These are phyloP conservation scores for Halcyon senegalensis DNA, from an alignment of 2,113 vertebrate genomes.

Conservation along the genomic window DNA sequence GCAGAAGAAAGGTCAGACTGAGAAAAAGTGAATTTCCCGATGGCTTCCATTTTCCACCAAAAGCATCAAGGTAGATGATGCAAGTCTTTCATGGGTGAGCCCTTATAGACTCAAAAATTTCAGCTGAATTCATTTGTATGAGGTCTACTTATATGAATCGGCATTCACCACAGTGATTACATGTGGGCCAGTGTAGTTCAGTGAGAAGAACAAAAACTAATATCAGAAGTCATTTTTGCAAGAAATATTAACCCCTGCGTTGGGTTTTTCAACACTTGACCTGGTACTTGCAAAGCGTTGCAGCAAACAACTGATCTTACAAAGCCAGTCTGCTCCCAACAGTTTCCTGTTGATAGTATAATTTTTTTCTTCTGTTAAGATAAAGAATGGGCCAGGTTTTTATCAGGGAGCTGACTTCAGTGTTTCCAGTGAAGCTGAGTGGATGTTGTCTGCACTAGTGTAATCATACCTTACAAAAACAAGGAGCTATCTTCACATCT, in stretches of 20 bases:
- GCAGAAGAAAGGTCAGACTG: neutral
- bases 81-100: neutral
- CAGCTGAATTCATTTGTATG: neutral
- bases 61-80: neutral
- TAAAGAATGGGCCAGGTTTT: slow-evolving; percentile 63
- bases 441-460: slow-evolving; percentile 67
- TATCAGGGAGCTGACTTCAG: slow-evolving; percentile 56
- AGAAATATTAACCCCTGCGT: neutral
- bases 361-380: slow-evolving; percentile 33
- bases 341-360: slow-evolving; percentile 30
- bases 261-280: neutral
- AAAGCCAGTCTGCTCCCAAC: slow-evolving; percentile 35
- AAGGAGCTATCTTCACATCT: slow-evolving; percentile 76
- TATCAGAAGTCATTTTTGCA: neutral
- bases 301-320: slow-evolving; percentile 39
- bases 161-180: neutral
- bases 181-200: neutral
- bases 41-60: neutral
- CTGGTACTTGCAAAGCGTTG: slow-evolving; percentile 17
- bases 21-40: neutral
- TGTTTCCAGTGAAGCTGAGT: slow-evolving; percentile 66
- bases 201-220: neutral
- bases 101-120: neutral
- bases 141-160: neutral
- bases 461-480: slow-evolving; percentile 78